Conservation (phyloP, 2,888 invertebrate species). For the Phlogophora meticulosa region DNA sequence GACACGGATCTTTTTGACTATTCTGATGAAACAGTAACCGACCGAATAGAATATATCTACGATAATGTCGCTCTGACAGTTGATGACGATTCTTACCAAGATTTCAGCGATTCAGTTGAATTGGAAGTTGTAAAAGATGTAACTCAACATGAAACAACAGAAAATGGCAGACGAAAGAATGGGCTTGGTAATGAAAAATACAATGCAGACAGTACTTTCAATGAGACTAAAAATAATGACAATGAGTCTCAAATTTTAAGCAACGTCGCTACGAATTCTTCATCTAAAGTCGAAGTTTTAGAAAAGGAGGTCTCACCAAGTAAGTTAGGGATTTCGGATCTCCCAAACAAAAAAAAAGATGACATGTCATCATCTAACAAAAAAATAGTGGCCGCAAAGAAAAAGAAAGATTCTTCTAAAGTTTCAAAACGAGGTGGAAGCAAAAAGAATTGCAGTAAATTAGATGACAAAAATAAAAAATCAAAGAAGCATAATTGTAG, state of each 20-base stretch:
- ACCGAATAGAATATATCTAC: background rate
- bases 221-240: background rate
- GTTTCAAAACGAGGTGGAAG: background rate
- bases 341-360: background rate
- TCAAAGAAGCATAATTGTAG: constrained; percentile 13
- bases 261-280: background rate
- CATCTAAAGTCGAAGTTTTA: background rate
- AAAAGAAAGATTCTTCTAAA: background rate
- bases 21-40: background rate
- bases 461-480: background rate
- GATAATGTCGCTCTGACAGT: background rate
- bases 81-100: constrained; percentile 7
- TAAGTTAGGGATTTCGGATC: background rate
- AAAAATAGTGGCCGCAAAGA: background rate
- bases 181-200: background rate
- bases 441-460: background rate
- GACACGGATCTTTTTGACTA: background rate
- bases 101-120: constrained; percentile 24
- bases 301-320: background rate
- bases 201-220: background rate
- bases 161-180: constrained; percentile 1
- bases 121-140: background rate
- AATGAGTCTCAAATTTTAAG: background rate
- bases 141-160: background rate
- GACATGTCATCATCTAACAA: too few relatives aligned